These are phyloP conservation scores for Peromyscus eremicus DNA, from an alignment of 2,797 vertebrate genomes.

Conservation along the genomic window DNA sequence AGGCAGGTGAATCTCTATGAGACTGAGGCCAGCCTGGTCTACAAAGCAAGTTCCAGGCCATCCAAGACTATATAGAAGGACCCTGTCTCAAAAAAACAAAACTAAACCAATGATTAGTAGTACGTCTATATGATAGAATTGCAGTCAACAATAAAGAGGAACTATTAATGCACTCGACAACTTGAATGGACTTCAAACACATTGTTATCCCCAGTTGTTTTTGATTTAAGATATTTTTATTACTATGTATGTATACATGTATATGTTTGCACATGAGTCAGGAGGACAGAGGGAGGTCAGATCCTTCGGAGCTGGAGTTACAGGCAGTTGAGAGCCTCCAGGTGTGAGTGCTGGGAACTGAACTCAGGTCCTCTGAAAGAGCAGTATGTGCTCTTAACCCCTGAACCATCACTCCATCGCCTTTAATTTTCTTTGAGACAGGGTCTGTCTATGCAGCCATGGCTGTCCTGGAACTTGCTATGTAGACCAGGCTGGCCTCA, in stretches of 20 bases:
- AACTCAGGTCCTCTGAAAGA: not conserved
- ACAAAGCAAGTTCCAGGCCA: not conserved
- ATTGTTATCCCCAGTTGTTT: not conserved
- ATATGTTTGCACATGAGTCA: not conserved
- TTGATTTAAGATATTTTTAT: not conserved
- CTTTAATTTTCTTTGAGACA: not conserved
- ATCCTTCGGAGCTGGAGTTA: not conserved
- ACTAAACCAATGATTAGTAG: not conserved
- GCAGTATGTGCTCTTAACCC: not conserved
- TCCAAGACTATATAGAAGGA: not conserved
- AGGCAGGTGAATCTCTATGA: not conserved
- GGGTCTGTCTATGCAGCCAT: not conserved
- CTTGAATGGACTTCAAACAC: not conserved
- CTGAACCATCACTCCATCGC: not conserved
- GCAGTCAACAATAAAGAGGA: not conserved
- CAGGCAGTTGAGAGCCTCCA: not conserved
- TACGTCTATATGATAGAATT: not conserved
- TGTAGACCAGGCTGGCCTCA: not conserved
- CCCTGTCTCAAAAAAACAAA: not conserved
- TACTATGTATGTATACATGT: not conserved
- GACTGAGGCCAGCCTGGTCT: not conserved
- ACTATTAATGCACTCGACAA: not conserved
- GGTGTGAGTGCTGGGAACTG: not conserved
- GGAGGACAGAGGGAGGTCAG: not conserved
- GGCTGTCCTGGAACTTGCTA: not conserved